phyloP scores from a whole-genome alignment of 2,113 vertebrate genomes.

The Mus pahari region DNA sequence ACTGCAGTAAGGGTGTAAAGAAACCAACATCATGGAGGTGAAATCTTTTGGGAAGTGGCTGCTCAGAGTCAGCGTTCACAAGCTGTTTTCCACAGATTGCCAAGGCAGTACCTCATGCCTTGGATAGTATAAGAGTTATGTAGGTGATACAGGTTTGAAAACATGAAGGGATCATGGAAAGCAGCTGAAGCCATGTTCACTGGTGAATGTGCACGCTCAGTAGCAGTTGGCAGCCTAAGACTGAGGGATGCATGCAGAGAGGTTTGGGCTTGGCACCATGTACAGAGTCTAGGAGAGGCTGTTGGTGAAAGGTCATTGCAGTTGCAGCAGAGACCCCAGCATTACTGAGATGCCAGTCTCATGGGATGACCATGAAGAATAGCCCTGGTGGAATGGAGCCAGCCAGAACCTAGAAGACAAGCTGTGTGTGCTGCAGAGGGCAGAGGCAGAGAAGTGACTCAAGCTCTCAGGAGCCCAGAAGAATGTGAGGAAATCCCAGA shows the following conservation, averaged over 20 bases:
- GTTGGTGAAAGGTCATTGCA: neutral
- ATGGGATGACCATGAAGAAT: no score
- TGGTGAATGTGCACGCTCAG: neutral
- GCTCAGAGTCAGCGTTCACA: neutral
- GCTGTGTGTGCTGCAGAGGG: no score
- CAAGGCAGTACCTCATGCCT: no score
- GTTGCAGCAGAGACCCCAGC: neutral
- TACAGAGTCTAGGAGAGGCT: neutral
- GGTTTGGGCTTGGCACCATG: neutral
- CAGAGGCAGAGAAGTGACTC: neutral
- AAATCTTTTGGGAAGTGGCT: neutral
- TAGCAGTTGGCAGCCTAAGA: neutral
- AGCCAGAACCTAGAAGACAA: neutral
- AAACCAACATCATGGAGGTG: neutral
- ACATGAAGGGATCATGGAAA: neutral
- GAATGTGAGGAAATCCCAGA: no score
- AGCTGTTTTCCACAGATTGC: neutral
- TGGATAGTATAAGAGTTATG: neutral
- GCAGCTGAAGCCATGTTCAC: neutral
- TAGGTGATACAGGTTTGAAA: neutral
- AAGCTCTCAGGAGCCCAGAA: neutral
- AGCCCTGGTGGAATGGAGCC: neutral
- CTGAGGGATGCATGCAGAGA: neutral
- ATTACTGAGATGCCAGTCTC: neutral
- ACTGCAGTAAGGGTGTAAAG: neutral